Percentiles rank a stretch among this genome's conserved stretches.
phyloP scores from a whole-genome alignment of 2,113 vertebrate species.

The Microtus oregoni region DNA sequence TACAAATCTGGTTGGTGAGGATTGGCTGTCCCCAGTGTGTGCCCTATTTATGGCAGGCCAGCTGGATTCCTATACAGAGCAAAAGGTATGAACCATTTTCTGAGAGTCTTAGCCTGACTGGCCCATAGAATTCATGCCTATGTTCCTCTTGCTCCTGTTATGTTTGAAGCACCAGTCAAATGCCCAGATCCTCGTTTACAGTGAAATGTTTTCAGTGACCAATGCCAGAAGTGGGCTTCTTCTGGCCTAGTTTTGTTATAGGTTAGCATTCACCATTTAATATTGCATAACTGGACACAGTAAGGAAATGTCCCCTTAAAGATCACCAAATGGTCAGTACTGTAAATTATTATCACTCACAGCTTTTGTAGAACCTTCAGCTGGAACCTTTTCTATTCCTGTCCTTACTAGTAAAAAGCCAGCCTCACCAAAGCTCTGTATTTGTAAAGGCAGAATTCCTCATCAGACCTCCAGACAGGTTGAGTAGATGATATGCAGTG shows the following conservation, averaged over 20 bases:
- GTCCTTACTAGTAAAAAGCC: neutral
- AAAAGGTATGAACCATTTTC: conserved; percentile 44
- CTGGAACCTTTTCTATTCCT: neutral
- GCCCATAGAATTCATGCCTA: conserved; percentile 18
- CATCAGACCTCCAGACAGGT: neutral
- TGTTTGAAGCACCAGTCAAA: conserved; percentile 4
- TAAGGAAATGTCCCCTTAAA: neutral
- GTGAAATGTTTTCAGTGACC: conserved; percentile 53
- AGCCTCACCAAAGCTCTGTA: neutral
- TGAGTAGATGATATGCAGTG: neutral
- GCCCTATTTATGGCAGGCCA: conserved; percentile 21
- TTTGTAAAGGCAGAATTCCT: neutral
- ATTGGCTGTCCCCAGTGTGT: conserved; percentile 17
- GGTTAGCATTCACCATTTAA: neutral
- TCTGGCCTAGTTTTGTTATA: conserved; percentile 6
- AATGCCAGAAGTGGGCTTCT: conserved; percentile 15
- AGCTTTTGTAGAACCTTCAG: neutral
- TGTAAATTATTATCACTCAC: neutral
- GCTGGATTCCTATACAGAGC: conserved; percentile 47
- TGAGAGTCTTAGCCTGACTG: conserved; percentile 55
- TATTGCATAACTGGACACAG: neutral
- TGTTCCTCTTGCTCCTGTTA: neutral
- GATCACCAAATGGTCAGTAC: neutral
- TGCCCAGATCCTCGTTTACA: conserved; percentile 43
- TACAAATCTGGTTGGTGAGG: conserved; percentile 56